Conservation (phyloP, 2,797 vertebrate species). For the Botia almorhae region DNA sequence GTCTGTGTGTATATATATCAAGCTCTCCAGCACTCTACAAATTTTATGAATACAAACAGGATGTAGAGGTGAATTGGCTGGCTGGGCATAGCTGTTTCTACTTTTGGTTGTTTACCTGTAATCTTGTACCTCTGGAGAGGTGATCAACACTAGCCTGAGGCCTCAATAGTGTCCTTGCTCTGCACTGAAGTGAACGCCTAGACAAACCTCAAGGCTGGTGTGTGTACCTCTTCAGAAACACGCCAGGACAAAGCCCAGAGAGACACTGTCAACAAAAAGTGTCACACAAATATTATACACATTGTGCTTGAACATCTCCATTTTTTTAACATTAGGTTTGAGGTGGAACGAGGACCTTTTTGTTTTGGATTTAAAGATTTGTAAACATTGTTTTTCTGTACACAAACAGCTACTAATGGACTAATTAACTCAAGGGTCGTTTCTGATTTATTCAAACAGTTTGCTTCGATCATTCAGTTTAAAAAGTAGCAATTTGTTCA, state of each 20-base stretch:
- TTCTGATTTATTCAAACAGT: not conserved
- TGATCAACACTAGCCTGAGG: constrained; percentile 68
- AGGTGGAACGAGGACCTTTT: not conserved
- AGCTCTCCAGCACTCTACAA: constrained; percentile 18
- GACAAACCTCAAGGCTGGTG: constrained; percentile 75
- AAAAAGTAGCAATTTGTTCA: not conserved
- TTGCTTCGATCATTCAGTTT: not conserved
- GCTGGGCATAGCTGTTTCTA: constrained; percentile 8
- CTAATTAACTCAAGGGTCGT: not conserved
- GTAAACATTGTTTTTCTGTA: not conserved
- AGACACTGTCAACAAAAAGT: constrained; percentile 7
- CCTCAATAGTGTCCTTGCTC: constrained; percentile 74
- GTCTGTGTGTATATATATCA: constrained; percentile 35
- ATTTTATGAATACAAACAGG: constrained; percentile 7
- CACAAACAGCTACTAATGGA: not conserved
- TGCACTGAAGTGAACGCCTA: constrained; percentile 75
- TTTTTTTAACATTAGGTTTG: not conserved
- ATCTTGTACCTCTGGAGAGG: constrained; percentile 67
- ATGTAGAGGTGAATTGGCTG: constrained; percentile 11
- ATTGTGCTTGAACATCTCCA: not conserved
- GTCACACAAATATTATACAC: constrained; percentile 4
- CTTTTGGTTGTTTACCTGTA: constrained; percentile 39
- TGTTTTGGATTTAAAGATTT: not conserved
- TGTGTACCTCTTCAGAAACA: constrained; percentile 74
- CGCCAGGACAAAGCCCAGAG: constrained; percentile 49